phyloP scores from a whole-genome alignment of 2,797 vertebrate genomes.

The Poeciliopsis turneri region DNA sequence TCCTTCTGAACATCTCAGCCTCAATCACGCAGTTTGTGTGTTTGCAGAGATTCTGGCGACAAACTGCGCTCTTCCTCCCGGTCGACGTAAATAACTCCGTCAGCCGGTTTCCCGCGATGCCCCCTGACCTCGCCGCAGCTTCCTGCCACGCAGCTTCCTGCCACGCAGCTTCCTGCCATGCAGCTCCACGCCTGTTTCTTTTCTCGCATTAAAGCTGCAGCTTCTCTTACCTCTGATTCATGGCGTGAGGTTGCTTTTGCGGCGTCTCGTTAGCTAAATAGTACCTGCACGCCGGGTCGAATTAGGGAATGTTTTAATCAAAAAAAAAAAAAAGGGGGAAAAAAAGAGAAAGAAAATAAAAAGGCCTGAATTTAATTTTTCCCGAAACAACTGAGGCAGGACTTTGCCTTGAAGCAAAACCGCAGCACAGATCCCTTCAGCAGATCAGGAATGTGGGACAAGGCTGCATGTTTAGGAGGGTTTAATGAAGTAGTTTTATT shows the following conservation, averaged over 20 bases:
- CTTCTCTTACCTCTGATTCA: slow-evolving; percentile 12
- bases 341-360: slow-evolving; percentile 1
- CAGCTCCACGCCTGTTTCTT: neutral
- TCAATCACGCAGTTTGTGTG: neutral
- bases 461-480: slow-evolving; percentile 13
- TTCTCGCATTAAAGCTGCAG: neutral
- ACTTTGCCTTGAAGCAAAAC: slow-evolving; percentile 24
- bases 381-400: slow-evolving; percentile 21
- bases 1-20: slow-evolving; percentile 10
- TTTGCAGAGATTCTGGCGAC: neutral
- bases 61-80: neutral
- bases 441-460: slow-evolving; percentile 11
- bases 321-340: slow-evolving; percentile 10
- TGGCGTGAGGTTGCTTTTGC: slow-evolving; percentile 9
- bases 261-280: slow-evolving; percentile 44
- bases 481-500: slow-evolving; percentile 19
- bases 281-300: slow-evolving; percentile 22
- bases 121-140: slow-evolving; percentile 9
- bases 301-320: slow-evolving; percentile 37
- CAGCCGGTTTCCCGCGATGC: neutral
- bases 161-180: neutral
- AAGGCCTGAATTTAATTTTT: slow-evolving; percentile 50
- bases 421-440: slow-evolving; percentile 9
- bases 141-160: neutral
- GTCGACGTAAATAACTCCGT: neutral